Conservation (phyloP, 2,113 vertebrate genomes). For the Poeciliopsis retropinna region DNA sequence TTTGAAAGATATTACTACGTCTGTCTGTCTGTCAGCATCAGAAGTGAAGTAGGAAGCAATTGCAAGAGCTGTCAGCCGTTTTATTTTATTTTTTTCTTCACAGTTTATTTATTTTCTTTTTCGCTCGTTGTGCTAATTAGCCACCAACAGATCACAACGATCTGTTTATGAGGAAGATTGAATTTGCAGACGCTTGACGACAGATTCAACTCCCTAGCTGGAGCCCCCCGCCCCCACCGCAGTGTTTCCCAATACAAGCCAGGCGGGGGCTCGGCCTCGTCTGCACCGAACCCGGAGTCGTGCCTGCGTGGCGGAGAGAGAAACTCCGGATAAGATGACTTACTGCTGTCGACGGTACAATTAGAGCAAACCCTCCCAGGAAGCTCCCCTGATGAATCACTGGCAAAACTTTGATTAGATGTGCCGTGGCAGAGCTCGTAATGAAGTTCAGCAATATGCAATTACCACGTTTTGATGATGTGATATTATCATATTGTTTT, state of each 20-base stretch:
- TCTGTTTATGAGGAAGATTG: neutral
- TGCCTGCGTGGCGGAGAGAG: constrained; percentile 11
- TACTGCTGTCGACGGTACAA: constrained; percentile 42
- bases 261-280: constrained; percentile 10
- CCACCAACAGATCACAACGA: neutral
- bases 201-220: neutral
- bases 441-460: constrained; percentile 62
- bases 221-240: neutral
- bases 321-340: constrained; percentile 23
- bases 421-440: constrained; percentile 59
- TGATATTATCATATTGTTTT: constrained; percentile 63
- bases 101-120: neutral
- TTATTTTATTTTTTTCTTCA: no score
- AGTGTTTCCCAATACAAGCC: constrained; percentile 3
- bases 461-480: constrained; percentile 65
- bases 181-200: neutral
- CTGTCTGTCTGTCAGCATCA: neutral
- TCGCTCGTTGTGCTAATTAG: constrained; percentile 6
- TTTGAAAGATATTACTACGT: no score
- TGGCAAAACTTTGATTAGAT: constrained; percentile 59
- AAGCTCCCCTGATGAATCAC: constrained; percentile 49
- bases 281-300: constrained; percentile 9
- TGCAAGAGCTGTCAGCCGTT: neutral
- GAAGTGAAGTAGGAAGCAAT: neutral
- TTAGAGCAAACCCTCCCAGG: constrained; percentile 48